Percentiles rank a stretch among this genome's conserved stretches.
Evolutionary conservation across 2,888 invertebrate genomes (phyloP).

Genomic region (Pachliopta kotzebuea): DNA sequence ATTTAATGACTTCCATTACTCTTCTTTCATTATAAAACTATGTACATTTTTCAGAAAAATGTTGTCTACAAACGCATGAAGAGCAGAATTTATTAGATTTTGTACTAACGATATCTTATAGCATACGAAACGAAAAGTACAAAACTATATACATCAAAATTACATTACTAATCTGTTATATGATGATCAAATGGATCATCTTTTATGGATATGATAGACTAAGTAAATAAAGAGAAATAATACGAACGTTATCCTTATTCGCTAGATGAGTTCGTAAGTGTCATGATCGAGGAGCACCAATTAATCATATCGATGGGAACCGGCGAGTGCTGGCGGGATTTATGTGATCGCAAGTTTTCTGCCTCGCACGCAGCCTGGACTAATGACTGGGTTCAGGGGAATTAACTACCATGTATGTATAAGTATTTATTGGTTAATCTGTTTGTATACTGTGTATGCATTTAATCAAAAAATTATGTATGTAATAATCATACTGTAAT

Average conservation of each 20-base stretch:
- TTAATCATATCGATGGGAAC: slow-evolving; percentile 71
- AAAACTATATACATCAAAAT: neutral
- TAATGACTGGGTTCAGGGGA: slow-evolving; percentile 64
- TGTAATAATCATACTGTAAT: no score
- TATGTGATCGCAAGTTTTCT: slow-evolving; percentile 61
- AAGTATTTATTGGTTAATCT: slow-evolving; percentile 19
- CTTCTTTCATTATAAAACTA: neutral
- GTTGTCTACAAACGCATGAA: neutral
- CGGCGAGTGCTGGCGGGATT: slow-evolving; percentile 60
- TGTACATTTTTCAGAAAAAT: neutral
- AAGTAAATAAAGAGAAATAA: slow-evolving; percentile 21
- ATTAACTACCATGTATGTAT: slow-evolving; percentile 41
- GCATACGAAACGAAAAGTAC: neutral
- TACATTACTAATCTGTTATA: neutral
- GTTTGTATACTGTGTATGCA: neutral
- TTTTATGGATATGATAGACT: neutral
- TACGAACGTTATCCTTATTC: slow-evolving; percentile 31
- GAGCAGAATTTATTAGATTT: neutral
- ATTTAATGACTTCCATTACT: slow-evolving; percentile 13
- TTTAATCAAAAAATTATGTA: neutral
- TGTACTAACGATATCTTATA: neutral
- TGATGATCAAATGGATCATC: neutral
- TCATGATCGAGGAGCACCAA: slow-evolving; percentile 38
- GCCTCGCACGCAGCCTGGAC: slow-evolving; percentile 51
- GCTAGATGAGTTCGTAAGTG: slow-evolving; percentile 32